These are phyloP conservation scores for Ostrea denselamellosa DNA, from an alignment of 1,140 invertebrate species.

Conservation along the genomic window DNA sequence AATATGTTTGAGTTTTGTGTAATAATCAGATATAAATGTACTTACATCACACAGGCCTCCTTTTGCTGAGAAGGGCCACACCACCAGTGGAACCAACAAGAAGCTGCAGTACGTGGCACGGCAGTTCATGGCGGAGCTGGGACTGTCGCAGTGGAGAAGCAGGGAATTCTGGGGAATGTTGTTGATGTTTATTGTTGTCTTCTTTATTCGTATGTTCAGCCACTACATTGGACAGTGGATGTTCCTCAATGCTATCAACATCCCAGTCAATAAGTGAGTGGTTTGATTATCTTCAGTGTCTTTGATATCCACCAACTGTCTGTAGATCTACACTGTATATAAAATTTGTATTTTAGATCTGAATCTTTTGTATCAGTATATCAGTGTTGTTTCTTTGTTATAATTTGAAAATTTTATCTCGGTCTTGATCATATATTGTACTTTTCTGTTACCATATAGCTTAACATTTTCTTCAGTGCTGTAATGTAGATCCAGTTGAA, in stretches of 20 bases:
- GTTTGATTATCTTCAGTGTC: neutral
- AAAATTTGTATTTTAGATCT: no score
- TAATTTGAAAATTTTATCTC: no score
- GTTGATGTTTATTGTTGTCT: constrained; percentile 72
- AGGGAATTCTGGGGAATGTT: constrained; percentile 77
- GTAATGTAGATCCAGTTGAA: neutral
- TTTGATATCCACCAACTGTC: neutral
- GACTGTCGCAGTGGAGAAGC: constrained; percentile 75
- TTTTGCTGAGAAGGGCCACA: constrained; percentile 69
- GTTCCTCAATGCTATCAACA: constrained; percentile 70
- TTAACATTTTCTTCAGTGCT: neutral
- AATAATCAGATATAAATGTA: neutral
- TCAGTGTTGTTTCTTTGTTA: no score
- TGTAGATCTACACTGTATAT: no score
- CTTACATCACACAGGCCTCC: constrained; percentile 61
- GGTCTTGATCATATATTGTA: no score
- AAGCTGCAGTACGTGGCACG: constrained; percentile 73
- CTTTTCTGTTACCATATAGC: no score
- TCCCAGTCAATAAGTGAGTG: constrained; percentile 77
- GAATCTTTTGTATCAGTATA: no score
- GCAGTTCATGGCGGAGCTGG: constrained; percentile 75
- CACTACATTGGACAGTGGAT: constrained; percentile 76
- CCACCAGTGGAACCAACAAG: constrained; percentile 62
- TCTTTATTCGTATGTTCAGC: constrained; percentile 72
- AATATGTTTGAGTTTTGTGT: neutral